Evolutionary conservation across 30 jellyfish, hydroid and myxozoan genomes (phyloP), one percentile per base, ranked within the genome.

Genomic region (Hydractinia echinata): DNA sequence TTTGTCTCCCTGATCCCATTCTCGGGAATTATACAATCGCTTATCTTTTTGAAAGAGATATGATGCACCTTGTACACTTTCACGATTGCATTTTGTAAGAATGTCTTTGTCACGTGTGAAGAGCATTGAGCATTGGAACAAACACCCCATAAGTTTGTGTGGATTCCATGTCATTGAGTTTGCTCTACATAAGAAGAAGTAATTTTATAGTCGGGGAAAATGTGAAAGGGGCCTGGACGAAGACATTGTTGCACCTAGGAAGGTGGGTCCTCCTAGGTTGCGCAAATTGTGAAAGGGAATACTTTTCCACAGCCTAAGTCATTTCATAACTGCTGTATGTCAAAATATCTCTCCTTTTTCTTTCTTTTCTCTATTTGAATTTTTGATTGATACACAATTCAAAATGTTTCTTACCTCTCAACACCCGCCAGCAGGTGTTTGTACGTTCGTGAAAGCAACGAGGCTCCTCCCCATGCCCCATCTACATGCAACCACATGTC

Each of bases 91-190:
- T 15, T 64, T 73, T 18, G 84, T 82, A 18, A 74, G 73, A 9
- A 74, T 74, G 14, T 74, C 96, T 73, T 78, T 72, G 11, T 91
- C 80, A 60, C 76, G 86, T 52, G 87, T 86, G 8, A 92, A 84
- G 10, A 92, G 89, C 19, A 84, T 77, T 15, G 96, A 86, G 71
- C 98, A 92, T 60, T 92, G 98, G 56, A 86, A 16, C 51, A 90
- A 85, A 54, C 81, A 86, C 15, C 95, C 91, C 96, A 92, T 79
- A 83, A 92, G 49, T 76, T 92, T 92, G 66, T 92, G 98, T 44
- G 98, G 98, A 70, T 92, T 87, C 98, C 98, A 92, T 18, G 98
- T 86, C 79, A 87, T 87, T 5, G 98, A 92, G 82, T 92, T 95
- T 58, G 96, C 91, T 66, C 98, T 92, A 56, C 54, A 30, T 30